Conservation (phyloP, 2,113 vertebrate species). For the Elgaria multicarinata region DNA sequence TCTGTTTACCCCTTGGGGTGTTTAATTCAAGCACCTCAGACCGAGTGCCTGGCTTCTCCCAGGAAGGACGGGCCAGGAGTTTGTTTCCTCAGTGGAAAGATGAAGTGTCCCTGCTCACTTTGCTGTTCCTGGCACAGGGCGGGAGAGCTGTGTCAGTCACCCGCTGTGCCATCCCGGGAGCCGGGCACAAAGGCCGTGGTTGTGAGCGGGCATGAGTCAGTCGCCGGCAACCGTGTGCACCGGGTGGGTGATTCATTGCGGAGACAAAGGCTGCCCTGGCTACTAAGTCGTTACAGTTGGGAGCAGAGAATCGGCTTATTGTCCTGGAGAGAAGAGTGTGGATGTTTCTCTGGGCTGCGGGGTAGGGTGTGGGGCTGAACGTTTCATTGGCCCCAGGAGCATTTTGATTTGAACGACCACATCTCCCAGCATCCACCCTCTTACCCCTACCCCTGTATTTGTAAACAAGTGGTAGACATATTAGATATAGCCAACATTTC, state of each 20-base stretch:
- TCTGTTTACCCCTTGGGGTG: no score
- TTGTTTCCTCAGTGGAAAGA: neutral
- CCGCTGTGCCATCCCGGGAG: neutral
- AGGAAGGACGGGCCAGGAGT: neutral
- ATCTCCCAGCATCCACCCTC: neutral
- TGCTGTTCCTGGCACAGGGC: conserved; percentile 15
- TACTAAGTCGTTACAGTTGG: neutral
- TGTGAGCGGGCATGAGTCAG: conserved; percentile 27
- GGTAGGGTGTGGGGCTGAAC: neutral
- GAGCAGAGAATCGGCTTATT: conserved; percentile 24
- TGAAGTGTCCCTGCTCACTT: neutral
- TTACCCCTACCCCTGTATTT: neutral
- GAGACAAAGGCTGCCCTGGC: conserved; percentile 31
- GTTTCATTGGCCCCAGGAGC: neutral
- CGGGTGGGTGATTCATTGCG: conserved; percentile 29
- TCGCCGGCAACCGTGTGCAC: conserved; percentile 1
- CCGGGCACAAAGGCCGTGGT: conserved; percentile 11
- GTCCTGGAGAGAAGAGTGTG: neutral
- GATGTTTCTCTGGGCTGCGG: neutral
- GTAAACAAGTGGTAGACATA: conserved; percentile 7
- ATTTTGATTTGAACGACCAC: neutral
- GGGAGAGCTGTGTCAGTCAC: conserved; percentile 25
- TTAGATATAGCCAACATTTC: neutral
- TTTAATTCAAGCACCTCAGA: neutral
- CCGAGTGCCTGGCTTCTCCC: neutral